Percentiles rank a stretch among this genome's conserved stretches.
Conservation (phyloP, 2,888 invertebrate genomes). For the Tetrapedia diversipes region DNA sequence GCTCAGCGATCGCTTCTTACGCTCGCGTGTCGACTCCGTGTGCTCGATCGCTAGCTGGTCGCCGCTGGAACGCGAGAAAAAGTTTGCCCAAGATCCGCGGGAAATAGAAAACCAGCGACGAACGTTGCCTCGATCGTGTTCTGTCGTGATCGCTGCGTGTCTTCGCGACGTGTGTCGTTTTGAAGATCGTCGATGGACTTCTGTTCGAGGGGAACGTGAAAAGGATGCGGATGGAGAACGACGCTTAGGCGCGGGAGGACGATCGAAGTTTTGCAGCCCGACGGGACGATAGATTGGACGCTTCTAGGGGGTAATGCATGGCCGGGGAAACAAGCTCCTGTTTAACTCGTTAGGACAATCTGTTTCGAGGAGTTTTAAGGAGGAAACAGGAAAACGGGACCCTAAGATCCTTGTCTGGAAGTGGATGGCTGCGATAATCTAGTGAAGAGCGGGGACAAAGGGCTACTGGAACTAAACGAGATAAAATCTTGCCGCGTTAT, state of each 20-base stretch:
- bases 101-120: background rate
- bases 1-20: conserved; percentile 16
- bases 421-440: background rate
- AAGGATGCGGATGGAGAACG: too few species aligned
- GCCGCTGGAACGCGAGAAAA: background rate
- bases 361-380: background rate
- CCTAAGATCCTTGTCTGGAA: background rate
- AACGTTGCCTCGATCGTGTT: background rate
- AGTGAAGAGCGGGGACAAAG: background rate
- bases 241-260: background rate
- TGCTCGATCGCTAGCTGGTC: too few species aligned
- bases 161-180: too few species aligned
- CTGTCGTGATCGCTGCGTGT: too few species aligned
- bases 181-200: too few species aligned
- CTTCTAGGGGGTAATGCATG: background rate
- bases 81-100: background rate
- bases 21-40: background rate
- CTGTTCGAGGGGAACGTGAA: too few species aligned
- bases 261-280: background rate
- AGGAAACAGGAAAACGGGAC: background rate
- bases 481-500: background rate
- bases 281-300: background rate
- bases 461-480: background rate
- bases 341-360: background rate
- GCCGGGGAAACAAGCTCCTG: background rate